Base-by-base conservation (phyloP, 2,113 vertebrate species). In the Hippocampus guttulatus region DNA sequence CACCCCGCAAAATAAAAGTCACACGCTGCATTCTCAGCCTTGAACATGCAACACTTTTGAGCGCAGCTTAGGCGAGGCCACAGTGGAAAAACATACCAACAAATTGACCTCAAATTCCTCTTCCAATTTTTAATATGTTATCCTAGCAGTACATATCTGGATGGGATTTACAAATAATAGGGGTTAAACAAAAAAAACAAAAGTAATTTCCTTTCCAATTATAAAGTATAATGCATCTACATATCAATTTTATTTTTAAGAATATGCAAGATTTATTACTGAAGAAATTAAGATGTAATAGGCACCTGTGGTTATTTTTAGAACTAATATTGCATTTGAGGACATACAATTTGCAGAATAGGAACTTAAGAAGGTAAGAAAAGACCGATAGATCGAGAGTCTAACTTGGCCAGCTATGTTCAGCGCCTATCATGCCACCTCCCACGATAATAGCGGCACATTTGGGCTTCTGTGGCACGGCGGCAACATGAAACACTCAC, bases 21-120 rank as follows among this genome's bases (percentile, higher is more conserved):
- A 75, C 81, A 60, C 69, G 63, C 52, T 47, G 30, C 60, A 75
- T 49, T 72, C 60, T 77, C 62, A 81, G 72, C 80, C 74, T 76
- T 74, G 70, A 82, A 76, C 61, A n/a, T 8, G 45, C 8, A 76
- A 79, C 27, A 49, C 72, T 21, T 69, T 64, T 0, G n/a, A 38
- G 3, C 57, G 23, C 55, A 73, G 45, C 65, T 78, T 66, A 63
- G 67, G 23, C 47, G 23, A 68, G 67, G 40, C 15, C 15, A 15
- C 40, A 23, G 5, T 20, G 30, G 21, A 64, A 61, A 27, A 60
- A 49, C 43, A 20, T 74, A 14, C 64, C 14, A 67, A 33, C 14
- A 64, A 20, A 61, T 6, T 9, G 23, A 27, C n/a, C 52, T n/a
- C 54, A 63, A 82, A 68, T 45, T 67, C 73, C 55, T 43, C 40